These are phyloP conservation scores for Drosophila leontia DNA, from an alignment of 1,140 invertebrate genomes.

Conservation along the genomic window DNA sequence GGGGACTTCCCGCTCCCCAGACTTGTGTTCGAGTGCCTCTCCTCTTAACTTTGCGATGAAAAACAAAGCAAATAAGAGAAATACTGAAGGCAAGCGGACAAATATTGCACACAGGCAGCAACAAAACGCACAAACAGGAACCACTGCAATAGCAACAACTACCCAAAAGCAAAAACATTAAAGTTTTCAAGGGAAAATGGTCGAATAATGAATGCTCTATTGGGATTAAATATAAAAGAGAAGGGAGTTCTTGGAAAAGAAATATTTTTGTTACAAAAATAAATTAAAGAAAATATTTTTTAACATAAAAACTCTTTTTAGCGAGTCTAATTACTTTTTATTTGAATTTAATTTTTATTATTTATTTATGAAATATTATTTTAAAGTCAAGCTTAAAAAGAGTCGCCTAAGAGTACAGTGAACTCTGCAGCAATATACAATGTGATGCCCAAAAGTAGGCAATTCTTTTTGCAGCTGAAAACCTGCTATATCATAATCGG, in stretches of 20 bases:
- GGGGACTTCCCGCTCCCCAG: not conserved
- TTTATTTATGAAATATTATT: too few species aligned
- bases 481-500: not conserved
- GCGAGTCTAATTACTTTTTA: too few species aligned
- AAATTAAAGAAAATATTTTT: too few species aligned
- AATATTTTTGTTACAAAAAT: too few species aligned
- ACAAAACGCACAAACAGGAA: constrained; percentile 53
- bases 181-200: not conserved
- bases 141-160: constrained; percentile 10
- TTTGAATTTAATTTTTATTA: too few species aligned
- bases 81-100: constrained; percentile 40
- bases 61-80: constrained; percentile 64
- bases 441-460: not conserved
- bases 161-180: constrained; percentile 2
- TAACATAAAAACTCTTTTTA: too few species aligned
- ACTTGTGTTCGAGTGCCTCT: constrained; percentile 3
- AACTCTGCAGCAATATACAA: too few species aligned
- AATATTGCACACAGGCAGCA: constrained; percentile 52
- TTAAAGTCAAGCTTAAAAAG: too few species aligned
- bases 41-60: constrained; percentile 40
- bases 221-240: too few species aligned
- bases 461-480: not conserved
- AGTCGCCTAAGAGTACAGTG: too few species aligned
- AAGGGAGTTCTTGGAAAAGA: not conserved
- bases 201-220: constrained; percentile 10